phyloP scores from a whole-genome alignment of 1,140 invertebrate species.

The Drosophila novamexicana region DNA sequence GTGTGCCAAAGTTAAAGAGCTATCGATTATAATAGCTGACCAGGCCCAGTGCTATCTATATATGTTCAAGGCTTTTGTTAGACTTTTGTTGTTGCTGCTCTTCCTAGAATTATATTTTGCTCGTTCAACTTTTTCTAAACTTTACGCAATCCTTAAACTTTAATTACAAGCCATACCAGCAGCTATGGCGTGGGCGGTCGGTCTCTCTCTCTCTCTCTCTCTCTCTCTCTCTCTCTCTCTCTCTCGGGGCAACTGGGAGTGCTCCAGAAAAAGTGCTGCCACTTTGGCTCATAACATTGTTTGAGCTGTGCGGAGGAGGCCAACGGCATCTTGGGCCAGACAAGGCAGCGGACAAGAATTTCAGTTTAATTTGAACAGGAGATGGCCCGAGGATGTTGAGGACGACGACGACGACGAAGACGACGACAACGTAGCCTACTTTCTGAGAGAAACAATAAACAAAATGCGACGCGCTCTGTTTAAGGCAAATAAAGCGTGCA shows the following conservation, averaged over 20 bases:
- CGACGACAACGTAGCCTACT: constrained; percentile 63
- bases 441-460: constrained; percentile 49
- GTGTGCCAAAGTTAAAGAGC: constrained; percentile 69
- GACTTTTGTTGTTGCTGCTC: constrained; percentile 9
- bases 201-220: no score
- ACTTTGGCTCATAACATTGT: constrained; percentile 72
- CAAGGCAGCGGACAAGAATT: constrained; percentile 66
- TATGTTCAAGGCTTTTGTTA: constrained; percentile 54
- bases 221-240: background rate
- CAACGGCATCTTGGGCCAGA: constrained; percentile 41
- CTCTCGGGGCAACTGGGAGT: constrained; percentile 28
- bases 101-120: constrained; percentile 25
- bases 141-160: constrained; percentile 71
- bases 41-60: background rate
- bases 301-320: constrained; percentile 41
- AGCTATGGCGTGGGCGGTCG: background rate
- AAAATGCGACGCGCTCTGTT: constrained; percentile 42
- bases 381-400: constrained; percentile 46
- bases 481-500: constrained; percentile 71
- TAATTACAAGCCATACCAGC: constrained; percentile 65
- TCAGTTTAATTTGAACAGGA: constrained; percentile 81
- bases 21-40: constrained; percentile 61
- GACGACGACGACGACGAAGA: constrained; percentile 6
- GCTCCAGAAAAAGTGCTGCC: constrained; percentile 71
- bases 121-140: constrained; percentile 39